Conservation (phyloP, 1,140 invertebrate genomes). For the Micrasema minimum region DNA sequence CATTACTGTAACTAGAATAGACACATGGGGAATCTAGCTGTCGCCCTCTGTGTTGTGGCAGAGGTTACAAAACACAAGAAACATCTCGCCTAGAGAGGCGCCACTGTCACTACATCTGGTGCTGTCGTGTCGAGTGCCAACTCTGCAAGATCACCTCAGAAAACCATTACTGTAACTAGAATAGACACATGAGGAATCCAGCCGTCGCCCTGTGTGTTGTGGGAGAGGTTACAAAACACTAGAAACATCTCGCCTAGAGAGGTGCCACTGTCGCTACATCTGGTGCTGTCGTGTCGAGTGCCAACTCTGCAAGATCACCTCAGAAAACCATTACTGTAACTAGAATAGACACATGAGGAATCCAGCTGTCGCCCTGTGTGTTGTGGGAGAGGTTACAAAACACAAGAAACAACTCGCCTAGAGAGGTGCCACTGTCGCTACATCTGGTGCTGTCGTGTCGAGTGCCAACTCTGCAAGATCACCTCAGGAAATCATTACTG, state of each 20-base stretch:
- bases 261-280: slow-evolving; percentile 90
- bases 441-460: slow-evolving; percentile 91
- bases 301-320: slow-evolving; percentile 77
- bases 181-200: too few relatives aligned
- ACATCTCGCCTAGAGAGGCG: slow-evolving; percentile 79
- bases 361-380: slow-evolving; percentile 79
- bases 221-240: slow-evolving; percentile 83
- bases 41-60: slow-evolving; percentile 87
- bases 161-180: slow-evolving; percentile 77
- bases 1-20: slow-evolving; percentile 79
- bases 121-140: slow-evolving; percentile 91
- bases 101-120: slow-evolving; percentile 91
- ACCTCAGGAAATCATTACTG: slow-evolving; percentile 77
- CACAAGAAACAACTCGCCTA: slow-evolving; percentile 73
- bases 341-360: slow-evolving; percentile 53
- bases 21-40: slow-evolving; percentile 81
- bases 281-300: slow-evolving; percentile 93
- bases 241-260: slow-evolving; percentile 74
- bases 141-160: slow-evolving; percentile 76
- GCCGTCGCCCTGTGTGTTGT: slow-evolving; percentile 65
- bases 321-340: slow-evolving; percentile 77
- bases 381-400: slow-evolving; percentile 85
- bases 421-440: slow-evolving; percentile 91
- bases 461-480: slow-evolving; percentile 83
- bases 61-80: slow-evolving; percentile 80